phyloP scores from a whole-genome alignment of 2,888 invertebrate species.

The Hyalella azteca region DNA sequence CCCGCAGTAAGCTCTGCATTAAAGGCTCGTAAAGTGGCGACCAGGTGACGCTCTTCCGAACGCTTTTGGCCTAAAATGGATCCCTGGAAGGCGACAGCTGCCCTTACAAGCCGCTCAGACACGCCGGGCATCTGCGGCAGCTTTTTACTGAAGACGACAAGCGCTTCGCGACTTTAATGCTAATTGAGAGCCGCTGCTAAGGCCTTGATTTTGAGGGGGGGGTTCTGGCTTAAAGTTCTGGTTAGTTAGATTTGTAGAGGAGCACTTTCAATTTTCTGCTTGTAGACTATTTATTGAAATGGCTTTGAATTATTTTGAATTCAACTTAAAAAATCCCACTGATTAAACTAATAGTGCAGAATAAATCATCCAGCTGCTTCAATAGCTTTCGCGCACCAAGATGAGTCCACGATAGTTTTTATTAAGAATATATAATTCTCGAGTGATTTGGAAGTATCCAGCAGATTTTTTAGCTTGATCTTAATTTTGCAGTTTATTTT shows the following conservation, averaged over 20 bases:
- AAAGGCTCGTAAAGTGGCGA: slow-evolving; percentile 32
- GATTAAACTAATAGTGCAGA: too few relatives aligned
- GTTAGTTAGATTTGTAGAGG: too few relatives aligned
- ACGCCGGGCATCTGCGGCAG: background rate
- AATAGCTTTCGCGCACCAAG: too few relatives aligned
- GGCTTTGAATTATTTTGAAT: too few relatives aligned
- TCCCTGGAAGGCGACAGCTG: slow-evolving; percentile 26
- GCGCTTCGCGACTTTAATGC: background rate
- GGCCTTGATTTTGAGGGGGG: too few relatives aligned
- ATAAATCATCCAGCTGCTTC: too few relatives aligned
- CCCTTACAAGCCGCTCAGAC: background rate
- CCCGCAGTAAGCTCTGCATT: slow-evolving; percentile 32
- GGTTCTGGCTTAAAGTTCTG: too few relatives aligned
- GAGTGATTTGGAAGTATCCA: background rate
- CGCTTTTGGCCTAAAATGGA: slow-evolving; percentile 25
- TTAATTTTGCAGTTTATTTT: background rate
- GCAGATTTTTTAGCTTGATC: background rate
- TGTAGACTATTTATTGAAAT: too few relatives aligned
- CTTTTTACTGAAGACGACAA: background rate
- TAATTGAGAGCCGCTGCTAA: background rate
- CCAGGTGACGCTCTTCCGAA: slow-evolving; percentile 20
- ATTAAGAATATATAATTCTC: too few relatives aligned
- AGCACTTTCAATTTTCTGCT: too few relatives aligned
- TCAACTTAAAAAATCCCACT: too few relatives aligned
- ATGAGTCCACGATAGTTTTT: too few relatives aligned